A percentile compares a stretch with the other conserved stretches of the same genome.
phyloP scores from a whole-genome alignment of 1,140 invertebrate genomes.

The Chymomyza costata region DNA sequence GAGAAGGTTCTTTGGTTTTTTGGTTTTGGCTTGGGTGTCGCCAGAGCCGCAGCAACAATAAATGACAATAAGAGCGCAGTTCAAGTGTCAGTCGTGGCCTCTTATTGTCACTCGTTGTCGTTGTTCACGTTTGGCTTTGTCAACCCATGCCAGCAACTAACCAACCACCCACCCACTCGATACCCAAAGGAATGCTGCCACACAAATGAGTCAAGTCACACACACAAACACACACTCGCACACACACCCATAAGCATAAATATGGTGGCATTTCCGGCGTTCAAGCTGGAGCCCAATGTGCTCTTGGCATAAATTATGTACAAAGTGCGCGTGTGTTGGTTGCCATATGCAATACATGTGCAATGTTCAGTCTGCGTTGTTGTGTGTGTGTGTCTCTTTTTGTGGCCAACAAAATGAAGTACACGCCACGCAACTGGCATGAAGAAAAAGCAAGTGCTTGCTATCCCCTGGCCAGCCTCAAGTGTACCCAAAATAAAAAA shows the following conservation, averaged over 20 bases:
- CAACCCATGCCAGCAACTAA: slow-evolving; percentile 3
- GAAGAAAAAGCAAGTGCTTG: slow-evolving; percentile 68
- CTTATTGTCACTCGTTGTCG: slow-evolving; percentile 69
- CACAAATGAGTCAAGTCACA: too few relatives aligned
- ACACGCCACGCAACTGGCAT: slow-evolving; percentile 54
- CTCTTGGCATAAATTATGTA: slow-evolving; percentile 71
- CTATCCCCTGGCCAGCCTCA: too few relatives aligned
- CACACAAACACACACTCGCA: slow-evolving; percentile 19
- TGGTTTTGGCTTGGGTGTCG: too few relatives aligned
- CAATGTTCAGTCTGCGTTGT: slow-evolving; percentile 13
- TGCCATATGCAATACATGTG: too few relatives aligned
- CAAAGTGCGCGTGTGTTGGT: slow-evolving; percentile 50
- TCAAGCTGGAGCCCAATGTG: slow-evolving; percentile 55
- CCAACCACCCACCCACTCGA: slow-evolving; percentile 14
- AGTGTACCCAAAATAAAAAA: too few relatives aligned
- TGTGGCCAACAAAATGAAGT: slow-evolving; percentile 65
- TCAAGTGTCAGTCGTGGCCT: slow-evolving; percentile 70
- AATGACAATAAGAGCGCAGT: slow-evolving; percentile 72
- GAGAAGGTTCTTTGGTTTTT: too few relatives aligned
- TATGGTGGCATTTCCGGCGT: slow-evolving; percentile 68
- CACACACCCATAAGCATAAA: slow-evolving; percentile 24
- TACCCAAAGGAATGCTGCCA: slow-evolving; percentile 59
- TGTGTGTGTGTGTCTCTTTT: slow-evolving; percentile 27
- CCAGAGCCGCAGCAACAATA: slow-evolving; percentile 48
- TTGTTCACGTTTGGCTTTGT: too few relatives aligned